Percentiles rank a stretch among this genome's conserved stretches.
phyloP scores from a whole-genome alignment of 2,888 invertebrate genomes.

The Steinernema hermaphroditum region DNA sequence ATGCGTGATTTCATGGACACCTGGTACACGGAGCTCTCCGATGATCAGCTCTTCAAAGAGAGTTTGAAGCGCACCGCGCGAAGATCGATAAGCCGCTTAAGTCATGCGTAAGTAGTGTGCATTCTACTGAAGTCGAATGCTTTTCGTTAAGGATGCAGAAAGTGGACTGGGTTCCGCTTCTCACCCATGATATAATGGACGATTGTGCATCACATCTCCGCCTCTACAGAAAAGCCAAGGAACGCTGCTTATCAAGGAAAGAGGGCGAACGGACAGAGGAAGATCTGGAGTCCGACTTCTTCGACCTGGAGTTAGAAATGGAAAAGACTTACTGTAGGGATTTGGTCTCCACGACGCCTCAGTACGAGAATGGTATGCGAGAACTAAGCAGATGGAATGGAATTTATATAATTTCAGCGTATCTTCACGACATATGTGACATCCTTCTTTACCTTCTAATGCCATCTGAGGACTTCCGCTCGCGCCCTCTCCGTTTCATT shows the following conservation, averaged over 20 bases:
- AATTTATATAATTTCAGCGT: slow-evolving; percentile 74
- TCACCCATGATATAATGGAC: slow-evolving; percentile 84
- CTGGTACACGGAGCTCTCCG: slow-evolving; percentile 62
- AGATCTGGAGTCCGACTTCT: slow-evolving; percentile 79
- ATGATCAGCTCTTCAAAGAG: slow-evolving; percentile 55
- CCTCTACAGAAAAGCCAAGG: slow-evolving; percentile 78
- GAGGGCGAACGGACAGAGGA: slow-evolving; percentile 53
- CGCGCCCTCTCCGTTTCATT: slow-evolving; percentile 79
- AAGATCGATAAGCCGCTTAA: slow-evolving; percentile 55
- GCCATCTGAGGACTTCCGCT: slow-evolving; percentile 82
- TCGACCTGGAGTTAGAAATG: slow-evolving; percentile 84
- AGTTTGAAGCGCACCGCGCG: slow-evolving; percentile 55
- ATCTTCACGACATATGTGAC: slow-evolving; percentile 80
- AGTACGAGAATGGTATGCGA: slow-evolving; percentile 70
- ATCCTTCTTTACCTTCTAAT: slow-evolving; percentile 80
- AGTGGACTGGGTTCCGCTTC: slow-evolving; percentile 85
- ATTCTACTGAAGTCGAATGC: not conserved
- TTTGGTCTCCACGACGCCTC: slow-evolving; percentile 76
- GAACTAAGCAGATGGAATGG: not conserved
- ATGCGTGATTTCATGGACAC: slow-evolving; percentile 63
- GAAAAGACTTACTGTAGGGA: slow-evolving; percentile 82
- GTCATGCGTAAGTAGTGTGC: slow-evolving; percentile 48
- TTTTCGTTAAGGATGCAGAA: slow-evolving; percentile 66
- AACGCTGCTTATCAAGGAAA: slow-evolving; percentile 69
- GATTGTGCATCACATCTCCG: slow-evolving; percentile 86